phyloP scores from a whole-genome alignment of 2,797 vertebrate genomes.

The Tamandua tetradactyla region DNA sequence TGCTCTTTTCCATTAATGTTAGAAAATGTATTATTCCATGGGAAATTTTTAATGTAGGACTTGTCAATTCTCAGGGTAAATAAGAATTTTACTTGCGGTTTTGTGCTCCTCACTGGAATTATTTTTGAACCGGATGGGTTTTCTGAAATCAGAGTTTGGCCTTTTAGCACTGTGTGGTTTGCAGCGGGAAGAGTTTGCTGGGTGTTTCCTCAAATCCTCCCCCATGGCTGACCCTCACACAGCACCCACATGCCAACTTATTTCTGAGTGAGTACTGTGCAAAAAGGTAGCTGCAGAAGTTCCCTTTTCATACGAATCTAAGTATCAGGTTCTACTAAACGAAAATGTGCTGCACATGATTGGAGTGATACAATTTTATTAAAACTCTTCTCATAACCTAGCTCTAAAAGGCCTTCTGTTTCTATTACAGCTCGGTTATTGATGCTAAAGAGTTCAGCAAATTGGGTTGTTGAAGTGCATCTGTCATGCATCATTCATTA shows the following conservation, averaged over 20 bases:
- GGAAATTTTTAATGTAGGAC: background rate
- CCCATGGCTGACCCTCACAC: background rate
- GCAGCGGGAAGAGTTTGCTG: background rate
- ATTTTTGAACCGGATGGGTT: slow-evolving; percentile 27
- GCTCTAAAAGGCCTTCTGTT: slow-evolving; percentile 79
- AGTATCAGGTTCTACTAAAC: slow-evolving; percentile 66
- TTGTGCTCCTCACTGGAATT: background rate
- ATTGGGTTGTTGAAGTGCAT: slow-evolving; percentile 79
- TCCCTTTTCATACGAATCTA: slow-evolving; percentile 50
- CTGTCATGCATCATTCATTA: slow-evolving; percentile 82
- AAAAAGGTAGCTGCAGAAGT: slow-evolving; percentile 34
- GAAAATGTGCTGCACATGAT: slow-evolving; percentile 70
- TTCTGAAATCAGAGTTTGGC: slow-evolving; percentile 36
- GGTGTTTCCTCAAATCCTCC: background rate
- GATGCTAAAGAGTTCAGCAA: slow-evolving; percentile 83
- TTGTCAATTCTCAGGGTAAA: background rate
- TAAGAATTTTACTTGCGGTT: slow-evolving; percentile 37
- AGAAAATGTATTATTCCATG: slow-evolving; percentile 31
- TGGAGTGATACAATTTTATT: slow-evolving; percentile 80
- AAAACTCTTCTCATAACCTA: slow-evolving; percentile 75
- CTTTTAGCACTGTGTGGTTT: background rate
- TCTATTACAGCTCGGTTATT: slow-evolving; percentile 80
- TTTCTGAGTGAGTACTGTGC: background rate
- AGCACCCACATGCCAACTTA: background rate
- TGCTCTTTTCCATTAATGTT: background rate